Conservation (phyloP, 2,888 invertebrate genomes). For the Hyppa rectilinea region DNA sequence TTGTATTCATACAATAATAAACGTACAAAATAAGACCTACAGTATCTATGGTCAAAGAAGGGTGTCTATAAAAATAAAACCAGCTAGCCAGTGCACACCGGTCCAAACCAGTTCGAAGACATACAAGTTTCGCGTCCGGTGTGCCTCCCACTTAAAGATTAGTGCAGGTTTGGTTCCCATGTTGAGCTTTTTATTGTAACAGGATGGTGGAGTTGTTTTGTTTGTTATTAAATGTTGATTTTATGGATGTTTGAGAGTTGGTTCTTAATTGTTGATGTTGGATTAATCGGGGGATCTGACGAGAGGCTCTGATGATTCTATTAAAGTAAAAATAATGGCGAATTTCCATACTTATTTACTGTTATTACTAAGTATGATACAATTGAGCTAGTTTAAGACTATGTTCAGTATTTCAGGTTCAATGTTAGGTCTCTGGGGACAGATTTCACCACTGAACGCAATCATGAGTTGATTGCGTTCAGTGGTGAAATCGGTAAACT, state of each 20-base stretch:
- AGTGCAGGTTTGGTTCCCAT: constrained; percentile 61
- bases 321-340: not conserved
- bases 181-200: constrained; percentile 61
- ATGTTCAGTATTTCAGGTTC: not conserved
- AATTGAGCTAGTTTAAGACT: not conserved
- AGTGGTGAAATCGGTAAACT: too few species aligned
- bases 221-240: constrained; percentile 37
- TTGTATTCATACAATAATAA: too few species aligned
- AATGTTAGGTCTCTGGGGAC: not conserved
- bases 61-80: constrained; percentile 53
- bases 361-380: not conserved
- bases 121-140: constrained; percentile 74
- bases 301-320: not conserved
- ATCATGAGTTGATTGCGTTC: too few species aligned
- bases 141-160: constrained; percentile 64
- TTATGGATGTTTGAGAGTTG: constrained; percentile 37
- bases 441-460: too few species aligned
- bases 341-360: not conserved
- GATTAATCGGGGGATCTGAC: not conserved
- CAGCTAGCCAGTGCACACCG: constrained; percentile 19
- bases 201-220: constrained; percentile 49
- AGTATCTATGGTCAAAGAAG: constrained; percentile 30
- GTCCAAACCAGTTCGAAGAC: constrained; percentile 71
- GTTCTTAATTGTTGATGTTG: constrained; percentile 19
- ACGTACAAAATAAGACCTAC: not conserved